Conservation (phyloP, 2,888 invertebrate species). For the Pyralis farinalis region DNA sequence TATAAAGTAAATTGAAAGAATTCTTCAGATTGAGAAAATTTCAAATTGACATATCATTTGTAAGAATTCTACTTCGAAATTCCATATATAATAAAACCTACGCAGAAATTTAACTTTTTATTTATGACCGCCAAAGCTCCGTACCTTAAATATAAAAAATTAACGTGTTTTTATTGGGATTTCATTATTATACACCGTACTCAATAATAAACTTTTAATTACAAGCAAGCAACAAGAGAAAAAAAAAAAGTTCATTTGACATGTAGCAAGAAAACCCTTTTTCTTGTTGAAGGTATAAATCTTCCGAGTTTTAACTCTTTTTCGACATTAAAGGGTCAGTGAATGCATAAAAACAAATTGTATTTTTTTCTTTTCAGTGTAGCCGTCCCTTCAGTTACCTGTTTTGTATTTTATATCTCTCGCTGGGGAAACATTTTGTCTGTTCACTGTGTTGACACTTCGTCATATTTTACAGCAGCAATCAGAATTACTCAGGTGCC, state of each 20-base stretch:
- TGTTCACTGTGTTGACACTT: constrained; percentile 3
- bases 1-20: too few relatives aligned
- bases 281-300: constrained; percentile 50
- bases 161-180: too few relatives aligned
- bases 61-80: too few relatives aligned
- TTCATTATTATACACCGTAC: too few relatives aligned
- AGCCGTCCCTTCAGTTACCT: constrained; percentile 18
- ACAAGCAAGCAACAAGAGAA: constrained; percentile 27
- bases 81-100: too few relatives aligned
- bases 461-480: constrained; percentile 10
- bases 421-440: constrained; percentile 8
- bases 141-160: too few relatives aligned
- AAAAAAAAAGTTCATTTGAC: constrained; percentile 45
- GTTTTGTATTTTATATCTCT: constrained; percentile 11
- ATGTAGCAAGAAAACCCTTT: constrained; percentile 44
- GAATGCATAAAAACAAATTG: constrained; percentile 49
- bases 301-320: constrained; percentile 45
- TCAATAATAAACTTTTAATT: constrained; percentile 37
- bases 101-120: too few relatives aligned
- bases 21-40: too few relatives aligned
- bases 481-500: constrained; percentile 11
- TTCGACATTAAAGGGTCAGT: constrained; percentile 45
- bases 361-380: constrained; percentile 33
- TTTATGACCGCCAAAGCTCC: too few relatives aligned
- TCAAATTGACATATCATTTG: too few relatives aligned